Base-by-base conservation (phyloP, 2,113 vertebrate species). In the Rhineura floridana region DNA sequence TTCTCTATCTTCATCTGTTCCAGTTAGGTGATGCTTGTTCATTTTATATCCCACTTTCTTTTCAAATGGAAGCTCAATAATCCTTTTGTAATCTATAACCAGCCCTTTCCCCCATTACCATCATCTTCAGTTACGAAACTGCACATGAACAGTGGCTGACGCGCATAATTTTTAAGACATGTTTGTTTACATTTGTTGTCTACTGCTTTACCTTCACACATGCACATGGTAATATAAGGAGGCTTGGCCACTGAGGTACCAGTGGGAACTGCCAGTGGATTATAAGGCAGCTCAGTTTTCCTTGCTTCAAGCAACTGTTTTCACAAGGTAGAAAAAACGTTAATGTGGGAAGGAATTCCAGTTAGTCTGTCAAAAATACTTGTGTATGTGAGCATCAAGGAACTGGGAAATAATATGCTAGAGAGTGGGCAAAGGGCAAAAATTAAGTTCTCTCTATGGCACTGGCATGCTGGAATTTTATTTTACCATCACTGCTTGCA, bases 371-470 rank as follows among this genome's bases (percentile, higher is more conserved):
- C 2, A 36, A 25, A 81, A 59, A 28, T 33, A 50, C 4, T 39
- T 25, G 52, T 62, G 33, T 4, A 23, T 59, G n/a, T 10, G 48
- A 39, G 19, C 1, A 12, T 25, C 59, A 28, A 65, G 28, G 15
- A 5, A 28, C 17, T 65, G 23, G 28, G 13, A 82, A 82, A 30
- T 12, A 62, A 82, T 63, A 23, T 46, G 30, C 11, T 50, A 33
- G 3, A 36, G 6, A 3, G 67, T 21, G 36, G 3, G 1, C 9
- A 1, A 1, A 28, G 5, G 3, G 73, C 73, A 83, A 25, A 79
- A 89, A 84, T 73, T 77, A 73, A 36, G 33, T 36, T 48, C 87
- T 76, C 81, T 3, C 11, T 85, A 42, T 50, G 80, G 83, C 81
- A 4, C 1, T 2, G 33, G n/a, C 50, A 69, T 50, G 78, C 21